These are phyloP conservation scores for Sabatieria punctata DNA, from an alignment of 2,888 invertebrate genomes.

Conservation along the genomic window DNA sequence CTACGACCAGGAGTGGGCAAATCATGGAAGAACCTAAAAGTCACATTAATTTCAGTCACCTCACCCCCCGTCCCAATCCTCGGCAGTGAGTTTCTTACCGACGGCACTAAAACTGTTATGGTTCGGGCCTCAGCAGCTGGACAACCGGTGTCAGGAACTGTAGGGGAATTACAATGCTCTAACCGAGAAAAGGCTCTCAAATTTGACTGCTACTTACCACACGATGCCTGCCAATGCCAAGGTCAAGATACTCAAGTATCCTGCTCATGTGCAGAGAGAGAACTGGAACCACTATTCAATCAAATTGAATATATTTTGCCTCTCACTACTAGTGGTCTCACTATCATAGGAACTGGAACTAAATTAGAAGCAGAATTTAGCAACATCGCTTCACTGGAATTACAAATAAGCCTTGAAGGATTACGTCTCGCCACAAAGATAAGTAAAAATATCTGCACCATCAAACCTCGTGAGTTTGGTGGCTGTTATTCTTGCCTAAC, in stretches of 20 bases:
- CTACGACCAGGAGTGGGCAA: neutral
- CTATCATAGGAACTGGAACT: neutral
- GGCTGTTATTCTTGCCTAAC: slow-evolving; percentile 6
- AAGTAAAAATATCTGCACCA: neutral
- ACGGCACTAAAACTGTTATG: neutral
- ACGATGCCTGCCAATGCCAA: slow-evolving; percentile 6
- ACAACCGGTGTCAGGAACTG: neutral
- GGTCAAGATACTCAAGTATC: neutral
- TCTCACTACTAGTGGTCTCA: neutral
- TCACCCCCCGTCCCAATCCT: slow-evolving; percentile 1
- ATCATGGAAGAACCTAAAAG: neutral
- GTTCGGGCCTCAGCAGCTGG: neutral
- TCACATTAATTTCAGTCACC: slow-evolving; percentile 1
- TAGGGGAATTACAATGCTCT: neutral
- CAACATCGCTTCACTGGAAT: neutral
- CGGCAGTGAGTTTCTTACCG: slow-evolving; percentile 3
- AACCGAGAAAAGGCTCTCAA: neutral
- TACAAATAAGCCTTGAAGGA: neutral
- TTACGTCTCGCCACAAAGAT: neutral
- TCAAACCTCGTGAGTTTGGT: neutral
- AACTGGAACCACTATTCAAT: neutral
- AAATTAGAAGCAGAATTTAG: neutral
- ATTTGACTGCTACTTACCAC: neutral
- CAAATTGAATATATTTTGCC: neutral
- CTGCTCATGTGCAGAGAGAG: neutral